phyloP scores from a whole-genome alignment of 2,797 vertebrate species.

The Tokudaia muenninki region DNA sequence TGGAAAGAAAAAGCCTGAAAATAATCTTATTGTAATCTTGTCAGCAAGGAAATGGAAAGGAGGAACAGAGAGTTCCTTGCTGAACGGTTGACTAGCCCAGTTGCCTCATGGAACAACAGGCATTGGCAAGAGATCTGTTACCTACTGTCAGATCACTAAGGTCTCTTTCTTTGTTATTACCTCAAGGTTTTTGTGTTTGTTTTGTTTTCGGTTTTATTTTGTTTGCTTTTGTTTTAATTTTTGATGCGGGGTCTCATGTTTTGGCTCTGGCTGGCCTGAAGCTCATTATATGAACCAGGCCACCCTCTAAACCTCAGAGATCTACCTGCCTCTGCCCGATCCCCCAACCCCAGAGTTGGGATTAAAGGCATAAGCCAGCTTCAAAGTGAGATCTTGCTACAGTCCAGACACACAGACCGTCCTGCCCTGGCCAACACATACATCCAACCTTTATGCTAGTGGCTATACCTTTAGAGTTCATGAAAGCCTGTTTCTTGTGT shows the following conservation, averaged over 20 bases:
- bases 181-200: neutral
- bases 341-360: too few species aligned
- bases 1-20: conserved; percentile 74
- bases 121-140: neutral
- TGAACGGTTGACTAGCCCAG: conserved; percentile 3
- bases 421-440: neutral
- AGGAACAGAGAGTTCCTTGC: conserved; percentile 63
- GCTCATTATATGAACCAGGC: neutral
- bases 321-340: neutral
- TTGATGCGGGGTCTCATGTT: neutral
- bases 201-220: neutral
- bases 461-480: neutral
- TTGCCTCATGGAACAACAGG: conserved; percentile 49
- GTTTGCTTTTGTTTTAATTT: neutral
- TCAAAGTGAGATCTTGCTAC: neutral
- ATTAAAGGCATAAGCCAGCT: neutral
- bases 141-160: conserved; percentile 29
- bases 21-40: conserved; percentile 71
- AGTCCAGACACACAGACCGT: conserved; percentile 41
- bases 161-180: neutral
- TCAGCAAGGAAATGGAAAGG: conserved; percentile 71
- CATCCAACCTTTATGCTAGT: conserved; percentile 34
- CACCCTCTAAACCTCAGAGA: neutral
- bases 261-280: neutral
- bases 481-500: conserved; percentile 41